Conservation (phyloP, 1,140 invertebrate species). For the Hyles vespertilio region DNA sequence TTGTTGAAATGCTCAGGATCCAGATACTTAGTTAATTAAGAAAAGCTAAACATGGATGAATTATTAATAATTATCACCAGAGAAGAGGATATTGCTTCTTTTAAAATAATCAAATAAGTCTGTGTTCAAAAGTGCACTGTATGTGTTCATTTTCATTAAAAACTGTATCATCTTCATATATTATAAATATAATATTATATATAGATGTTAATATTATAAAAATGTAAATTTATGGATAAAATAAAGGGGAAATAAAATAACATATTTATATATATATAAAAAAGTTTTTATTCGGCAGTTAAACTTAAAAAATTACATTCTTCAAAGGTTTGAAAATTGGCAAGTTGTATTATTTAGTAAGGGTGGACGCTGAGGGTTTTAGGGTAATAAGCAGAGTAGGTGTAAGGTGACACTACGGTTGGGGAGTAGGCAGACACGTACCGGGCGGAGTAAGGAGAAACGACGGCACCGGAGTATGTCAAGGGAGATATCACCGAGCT, state of each 20-base stretch:
- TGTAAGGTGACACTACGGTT: constrained; percentile 26
- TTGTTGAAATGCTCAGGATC: too few species aligned
- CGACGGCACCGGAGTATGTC: constrained; percentile 33
- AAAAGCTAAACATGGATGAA: too few species aligned
- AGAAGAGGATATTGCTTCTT: too few species aligned
- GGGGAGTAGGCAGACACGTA: constrained; percentile 30
- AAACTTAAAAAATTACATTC: constrained; percentile 18
- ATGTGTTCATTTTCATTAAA: too few species aligned
- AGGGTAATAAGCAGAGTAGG: constrained; percentile 38
- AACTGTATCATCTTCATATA: too few species aligned
- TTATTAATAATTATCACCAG: too few species aligned
- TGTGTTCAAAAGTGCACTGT: too few species aligned
- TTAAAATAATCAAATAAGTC: too few species aligned
- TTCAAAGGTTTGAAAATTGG: not conserved
- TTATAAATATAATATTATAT: too few species aligned
- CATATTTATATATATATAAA: not conserved
- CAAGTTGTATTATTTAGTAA: constrained; percentile 33
- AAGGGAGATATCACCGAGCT: constrained; percentile 36
- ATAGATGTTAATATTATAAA: too few species aligned
- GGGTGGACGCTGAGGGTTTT: constrained; percentile 52
- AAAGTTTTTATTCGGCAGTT: constrained; percentile 42
- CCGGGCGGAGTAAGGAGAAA: constrained; percentile 29
- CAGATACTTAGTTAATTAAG: too few species aligned
- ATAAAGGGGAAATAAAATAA: not conserved
- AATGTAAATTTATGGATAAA: not conserved